These are phyloP conservation scores for Drosophila mercatorum DNA, from an alignment of 2,888 invertebrate species.

Conservation along the genomic window DNA sequence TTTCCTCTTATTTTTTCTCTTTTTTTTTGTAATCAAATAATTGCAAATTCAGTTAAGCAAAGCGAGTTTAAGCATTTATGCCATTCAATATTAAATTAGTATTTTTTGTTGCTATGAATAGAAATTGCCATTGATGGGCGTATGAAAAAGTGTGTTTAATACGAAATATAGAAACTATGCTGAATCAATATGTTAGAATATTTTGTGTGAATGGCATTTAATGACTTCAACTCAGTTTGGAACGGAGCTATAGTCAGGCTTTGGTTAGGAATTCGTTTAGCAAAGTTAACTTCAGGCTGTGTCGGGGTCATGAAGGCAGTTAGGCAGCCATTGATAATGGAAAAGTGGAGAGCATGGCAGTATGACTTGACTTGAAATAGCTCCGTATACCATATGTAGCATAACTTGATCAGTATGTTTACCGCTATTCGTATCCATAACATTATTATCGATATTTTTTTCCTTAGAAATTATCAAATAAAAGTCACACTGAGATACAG, in stretches of 20 bases:
- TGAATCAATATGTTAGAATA: not conserved
- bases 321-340: no score
- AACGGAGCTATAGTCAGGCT: not conserved
- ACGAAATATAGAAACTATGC: not conserved
- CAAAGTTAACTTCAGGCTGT: no score
- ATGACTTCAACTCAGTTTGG: not conserved
- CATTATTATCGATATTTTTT: not conserved
- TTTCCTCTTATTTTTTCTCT: not conserved
- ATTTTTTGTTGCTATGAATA: not conserved
- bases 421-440: not conserved
- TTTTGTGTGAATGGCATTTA: not conserved
- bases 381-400: no score
- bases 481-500: no score
- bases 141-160: not conserved
- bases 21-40: not conserved
- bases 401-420: not conserved
- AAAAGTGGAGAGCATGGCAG: no score
- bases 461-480: no score
- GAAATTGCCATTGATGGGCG: not conserved
- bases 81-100: conserved; percentile 12
- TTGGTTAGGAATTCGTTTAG: not conserved
- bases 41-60: conserved; percentile 7
- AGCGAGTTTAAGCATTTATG: not conserved
- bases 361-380: no score
- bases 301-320: no score